Percentiles rank a stretch among this genome's conserved stretches.
These are phyloP conservation scores for Polyodon spathula DNA, from an alignment of 2,113 vertebrate species.

Conservation along the genomic window DNA sequence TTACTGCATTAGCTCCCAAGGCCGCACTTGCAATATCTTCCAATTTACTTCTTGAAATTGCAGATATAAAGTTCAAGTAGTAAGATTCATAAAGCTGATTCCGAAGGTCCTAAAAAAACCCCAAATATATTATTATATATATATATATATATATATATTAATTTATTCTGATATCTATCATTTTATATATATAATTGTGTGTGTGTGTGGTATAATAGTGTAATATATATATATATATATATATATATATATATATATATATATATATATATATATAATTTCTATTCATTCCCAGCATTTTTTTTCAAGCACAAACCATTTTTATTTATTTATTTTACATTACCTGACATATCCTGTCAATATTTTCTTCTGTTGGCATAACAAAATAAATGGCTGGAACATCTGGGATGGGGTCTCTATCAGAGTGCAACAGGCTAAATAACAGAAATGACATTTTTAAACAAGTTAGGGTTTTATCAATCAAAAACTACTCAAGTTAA, in stretches of 20 bases:
- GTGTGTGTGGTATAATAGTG: too few species aligned
- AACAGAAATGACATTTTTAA: slow-evolving; percentile 7
- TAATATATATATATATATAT: too few species aligned
- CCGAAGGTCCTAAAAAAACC: slow-evolving; percentile 80
- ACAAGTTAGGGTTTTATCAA: neutral
- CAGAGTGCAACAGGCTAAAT: slow-evolving; percentile 82
- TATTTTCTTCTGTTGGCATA: slow-evolving; percentile 97
- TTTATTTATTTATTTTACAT: neutral
- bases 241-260: too few species aligned
- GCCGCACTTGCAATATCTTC: slow-evolving; percentile 96
- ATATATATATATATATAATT: too few species aligned
- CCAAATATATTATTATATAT: too few species aligned
- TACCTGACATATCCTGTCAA: slow-evolving; percentile 95
- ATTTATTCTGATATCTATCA: too few species aligned
- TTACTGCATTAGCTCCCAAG: slow-evolving; percentile 80
- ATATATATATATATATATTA: too few species aligned
- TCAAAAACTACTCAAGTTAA: neutral
- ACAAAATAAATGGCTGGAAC: slow-evolving; percentile 94
- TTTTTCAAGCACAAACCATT: too few species aligned
- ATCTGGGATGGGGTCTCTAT: slow-evolving; percentile 91
- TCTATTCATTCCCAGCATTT: too few species aligned
- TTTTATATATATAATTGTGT: too few species aligned
- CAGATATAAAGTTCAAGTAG: slow-evolving; percentile 97
- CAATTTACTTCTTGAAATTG: slow-evolving; percentile 93
- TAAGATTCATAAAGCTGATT: slow-evolving; percentile 92